Base-by-base conservation (phyloP, 1,140 invertebrate species). In the Calliopsis andreniformis region DNA sequence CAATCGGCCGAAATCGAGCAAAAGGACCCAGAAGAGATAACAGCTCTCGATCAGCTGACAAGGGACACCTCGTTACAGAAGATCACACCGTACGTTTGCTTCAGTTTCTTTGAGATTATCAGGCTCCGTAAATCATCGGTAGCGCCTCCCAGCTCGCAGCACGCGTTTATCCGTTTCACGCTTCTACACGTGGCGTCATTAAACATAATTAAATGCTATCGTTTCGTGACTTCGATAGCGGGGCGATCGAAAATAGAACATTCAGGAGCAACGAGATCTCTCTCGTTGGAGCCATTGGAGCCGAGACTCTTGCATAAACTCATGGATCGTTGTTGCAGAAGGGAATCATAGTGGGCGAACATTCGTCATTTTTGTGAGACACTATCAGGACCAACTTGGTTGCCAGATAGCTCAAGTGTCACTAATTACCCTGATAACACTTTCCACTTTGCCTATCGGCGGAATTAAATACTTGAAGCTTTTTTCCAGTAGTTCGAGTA, bases 401-500 rank as follows among this genome's bases (percentile, higher is more conserved):
- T 20, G 35, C 4, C n/a, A 58, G 73, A 76, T 69, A 76, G 23
- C 25, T 76, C 64, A 82, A 77, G 79, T 82, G 79, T 76, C 64
- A 32, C 79, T 82, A 82, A 82, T 82, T 79, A 72, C 72, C 23
- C 51, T 35, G 79, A 82, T 82, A 82, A 80, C 70, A 73, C 45
- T 68, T 45, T 62, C 56, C 59, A 14, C 42, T 32, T 39, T 32
- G 55, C 14, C 59, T 72, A 72, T 72, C 69, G 30, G 51, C 51
- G 71, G 56, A 75, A 75, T 75, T 67, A 75, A 75, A 42, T 45
- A 63, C 23, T 45, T 30, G 10, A 56, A 10, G 43, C 64, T 56
- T 75, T 67, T 58, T 39, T 4, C 10, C 18, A 18, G 28, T 39
- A 10, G 16, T 14, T 1, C 14, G 14, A 18, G 42, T 42, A 55